These are phyloP conservation scores for Antheraea pernyi DNA, from an alignment of 1,140 invertebrate species.

Conservation along the genomic window DNA sequence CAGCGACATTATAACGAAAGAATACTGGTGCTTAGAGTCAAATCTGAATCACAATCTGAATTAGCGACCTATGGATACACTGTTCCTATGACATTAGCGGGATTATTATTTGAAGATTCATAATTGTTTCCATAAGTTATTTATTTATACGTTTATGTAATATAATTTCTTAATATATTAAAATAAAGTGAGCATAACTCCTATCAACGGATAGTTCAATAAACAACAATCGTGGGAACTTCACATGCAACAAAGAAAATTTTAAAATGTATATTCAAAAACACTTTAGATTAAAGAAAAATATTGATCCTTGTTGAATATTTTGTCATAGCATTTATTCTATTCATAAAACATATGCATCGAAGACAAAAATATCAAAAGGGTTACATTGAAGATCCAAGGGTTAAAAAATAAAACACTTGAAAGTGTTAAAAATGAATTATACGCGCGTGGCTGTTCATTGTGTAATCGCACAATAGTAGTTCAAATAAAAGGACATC, in stretches of 20 bases:
- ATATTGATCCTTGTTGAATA: not conserved
- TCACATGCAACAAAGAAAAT: constrained; percentile 10
- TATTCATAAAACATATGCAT: constrained; percentile 59
- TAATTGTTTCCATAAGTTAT: no score
- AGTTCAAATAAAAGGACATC: not conserved
- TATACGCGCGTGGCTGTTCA: constrained; percentile 52
- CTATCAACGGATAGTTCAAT: no score
- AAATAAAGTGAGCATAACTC: no score
- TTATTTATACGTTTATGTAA: no score
- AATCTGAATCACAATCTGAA: no score
- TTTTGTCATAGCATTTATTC: constrained; percentile 25
- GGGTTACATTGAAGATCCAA: constrained; percentile 23
- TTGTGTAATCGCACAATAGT: not conserved
- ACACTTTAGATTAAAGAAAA: constrained; percentile 25
- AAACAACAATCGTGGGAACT: constrained; percentile 16
- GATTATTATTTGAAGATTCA: no score
- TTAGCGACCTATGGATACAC: no score
- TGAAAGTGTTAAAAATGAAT: constrained; percentile 51
- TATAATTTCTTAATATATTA: no score
- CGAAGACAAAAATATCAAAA: constrained; percentile 29
- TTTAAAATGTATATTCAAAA: not conserved
- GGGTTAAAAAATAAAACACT: constrained; percentile 37
- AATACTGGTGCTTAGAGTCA: no score
- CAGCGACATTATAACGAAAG: no score
- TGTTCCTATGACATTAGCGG: no score